Evolutionary conservation across 2,888 invertebrate genomes (phyloP).

Genomic region (Mystacides longicornis): DNA sequence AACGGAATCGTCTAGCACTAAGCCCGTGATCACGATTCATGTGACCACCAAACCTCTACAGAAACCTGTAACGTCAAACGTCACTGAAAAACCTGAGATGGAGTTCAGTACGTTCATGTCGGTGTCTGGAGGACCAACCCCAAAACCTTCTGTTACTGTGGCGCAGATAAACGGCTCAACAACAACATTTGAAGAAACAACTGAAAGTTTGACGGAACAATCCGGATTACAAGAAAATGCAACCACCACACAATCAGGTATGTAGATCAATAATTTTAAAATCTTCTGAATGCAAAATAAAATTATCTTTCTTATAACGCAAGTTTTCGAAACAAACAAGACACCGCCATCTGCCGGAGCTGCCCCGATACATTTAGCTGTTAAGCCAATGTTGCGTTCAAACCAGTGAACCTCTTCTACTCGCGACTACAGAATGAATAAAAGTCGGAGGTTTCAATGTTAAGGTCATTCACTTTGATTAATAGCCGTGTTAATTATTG

Average conservation of each 20-base stretch:
- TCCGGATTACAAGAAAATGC: not conserved
- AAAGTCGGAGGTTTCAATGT: too few relatives aligned
- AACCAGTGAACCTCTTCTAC: too few relatives aligned
- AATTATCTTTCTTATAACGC: not conserved
- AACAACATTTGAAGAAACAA: not conserved
- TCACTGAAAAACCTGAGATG: not conserved
- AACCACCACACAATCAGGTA: slow-evolving; percentile 1
- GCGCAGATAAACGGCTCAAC: slow-evolving; percentile 4
- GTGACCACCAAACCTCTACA: slow-evolving; percentile 14
- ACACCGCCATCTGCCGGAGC: not conserved
- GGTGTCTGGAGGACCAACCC: slow-evolving; percentile 18
- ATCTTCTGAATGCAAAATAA: not conserved
- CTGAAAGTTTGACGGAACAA: not conserved
- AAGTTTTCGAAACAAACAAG: not conserved
- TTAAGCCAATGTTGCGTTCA: too few relatives aligned
- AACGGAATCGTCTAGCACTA: slow-evolving; percentile 21
- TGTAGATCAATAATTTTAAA: not conserved
- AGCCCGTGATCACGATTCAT: slow-evolving; percentile 20
- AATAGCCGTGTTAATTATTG: not conserved
- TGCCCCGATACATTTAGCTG: too few relatives aligned
- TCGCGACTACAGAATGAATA: too few relatives aligned
- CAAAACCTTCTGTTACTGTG: slow-evolving; percentile 4
- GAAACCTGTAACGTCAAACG: slow-evolving; percentile 3
- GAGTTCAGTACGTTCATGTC: slow-evolving; percentile 23
- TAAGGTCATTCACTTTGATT: not conserved